Evolutionary conservation across 2,888 invertebrate genomes (phyloP), one percentile per base, ranked within the genome.

Genomic region (Microdon myrmicae): DNA sequence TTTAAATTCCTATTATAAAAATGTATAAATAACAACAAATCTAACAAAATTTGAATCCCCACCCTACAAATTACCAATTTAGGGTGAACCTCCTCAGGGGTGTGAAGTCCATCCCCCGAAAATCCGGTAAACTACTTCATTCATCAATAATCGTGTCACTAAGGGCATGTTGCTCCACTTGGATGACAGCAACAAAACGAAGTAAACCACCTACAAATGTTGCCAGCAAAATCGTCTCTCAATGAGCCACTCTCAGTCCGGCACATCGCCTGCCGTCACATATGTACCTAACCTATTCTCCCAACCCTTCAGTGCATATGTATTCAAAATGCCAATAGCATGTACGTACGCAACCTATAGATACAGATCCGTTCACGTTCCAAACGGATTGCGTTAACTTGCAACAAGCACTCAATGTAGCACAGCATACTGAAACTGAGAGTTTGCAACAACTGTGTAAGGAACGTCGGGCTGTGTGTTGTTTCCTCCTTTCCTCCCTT

Each of bases 131-230:
- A n/a, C n/a, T n/a, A n/a, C n/a, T n/a, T n/a, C n/a, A 35, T 9
- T 4, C 8, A 12, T 13, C 14, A 13, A 9, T 23, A 39, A 19
- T 26, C 19, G 20, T 32, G 45, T 45, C 49, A 26, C 38, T 41
- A 53, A 53, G 51, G 45, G 45, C 56, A 64, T 64, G 64, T 64
- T 64, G 64, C 64, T 56, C 64, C 58, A 64, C 58, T 58, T 64
- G 64, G 58, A 53, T 43, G 64, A 43, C 45, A 45, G 58, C 53
- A 51, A n/a, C n/a, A n/a, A n/a, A n/a, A n/a, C n/a, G n/a, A n/a
- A n/a, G n/a, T n/a, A n/a, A 56, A 64, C 47, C 58, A 64, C 53
- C 51, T 51, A 47, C 64, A 31, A 64, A 64, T 64, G 64, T 58
- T 64, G 64, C 64, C 13, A 53, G 31, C 41, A 41, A 56, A 51